Evolutionary conservation across 1,140 invertebrate species (phyloP), one percentile per base, ranked within the genome.

Genomic region (silkworm (Bombyx mori)): DNA sequence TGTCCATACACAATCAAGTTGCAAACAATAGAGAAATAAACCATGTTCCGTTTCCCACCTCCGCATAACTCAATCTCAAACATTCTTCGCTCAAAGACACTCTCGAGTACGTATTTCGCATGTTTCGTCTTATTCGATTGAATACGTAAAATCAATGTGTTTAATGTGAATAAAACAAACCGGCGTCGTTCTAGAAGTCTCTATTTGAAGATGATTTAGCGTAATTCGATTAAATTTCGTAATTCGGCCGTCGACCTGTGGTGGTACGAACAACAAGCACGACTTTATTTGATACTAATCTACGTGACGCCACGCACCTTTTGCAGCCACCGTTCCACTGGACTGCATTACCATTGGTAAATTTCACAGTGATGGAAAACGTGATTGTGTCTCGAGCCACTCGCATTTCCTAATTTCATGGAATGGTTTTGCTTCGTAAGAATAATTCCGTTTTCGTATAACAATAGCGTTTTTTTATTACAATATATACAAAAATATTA

Each of bases 21-120:
- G 51, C 62, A 58, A 70, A 79, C 77, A 83, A 80, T 81, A 79
- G 73, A 68, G 63, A 75, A 72, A 80, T 82, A 82, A 77, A 84
- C 64, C 58, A 71, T 70, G 60, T 69, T 68, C 63, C 61, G 72
- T 71, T 73, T 73, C 64, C 60, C 66, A 71, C 69, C 66, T 68
- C 60, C 62, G 65, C 65, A 63, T 53, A 61, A 68, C 52, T 62
- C 54, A 54, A 65, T 57, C 58, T 62, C 52, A 61, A 75, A 66
- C 67, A 71, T 70, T 65, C 58, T 62, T 63, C 54, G 54, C 51
- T 52, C 61, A 54, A 63, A 35, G 51, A 42, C 51, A 35, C 26
- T 35, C 2, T 35, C 54, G 52, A 66, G 51, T 52, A 35, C 52
- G 63, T 58, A 54, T 56, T 63, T 66, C 62, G 49, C 63, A 56